Percentiles rank a stretch among this genome's conserved stretches.
phyloP scores from a whole-genome alignment of 1,140 invertebrate genomes.

The Asbolus verrucosus region DNA sequence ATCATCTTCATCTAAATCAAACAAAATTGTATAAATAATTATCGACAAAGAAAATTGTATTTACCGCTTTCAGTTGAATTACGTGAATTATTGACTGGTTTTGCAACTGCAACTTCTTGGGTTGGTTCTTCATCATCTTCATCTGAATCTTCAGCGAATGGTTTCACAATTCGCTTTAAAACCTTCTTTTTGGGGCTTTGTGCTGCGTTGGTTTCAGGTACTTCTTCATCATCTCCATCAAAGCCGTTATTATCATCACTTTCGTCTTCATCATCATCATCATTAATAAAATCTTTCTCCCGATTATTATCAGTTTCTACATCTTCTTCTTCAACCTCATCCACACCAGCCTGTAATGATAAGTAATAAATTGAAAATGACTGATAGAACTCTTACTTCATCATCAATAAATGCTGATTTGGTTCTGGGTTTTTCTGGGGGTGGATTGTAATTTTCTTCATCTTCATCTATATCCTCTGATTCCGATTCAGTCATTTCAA shows the following conservation, averaged over 20 bases:
- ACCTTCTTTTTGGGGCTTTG: constrained; percentile 50
- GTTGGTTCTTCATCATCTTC: constrained; percentile 56
- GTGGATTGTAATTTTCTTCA: constrained; percentile 54
- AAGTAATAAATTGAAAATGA: too few relatives aligned
- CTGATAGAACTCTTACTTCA: too few relatives aligned
- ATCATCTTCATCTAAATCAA: constrained; percentile 55
- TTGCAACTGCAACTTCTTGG: too few relatives aligned
- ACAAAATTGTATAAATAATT: neutral
- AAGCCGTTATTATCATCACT: constrained; percentile 60
- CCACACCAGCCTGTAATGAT: constrained; percentile 50
- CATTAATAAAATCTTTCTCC: constrained; percentile 55
- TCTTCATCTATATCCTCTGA: constrained; percentile 60
- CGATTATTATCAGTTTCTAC: constrained; percentile 61
- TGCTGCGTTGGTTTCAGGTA: constrained; percentile 41
- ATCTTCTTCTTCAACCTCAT: constrained; percentile 59
- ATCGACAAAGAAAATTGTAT: too few relatives aligned
- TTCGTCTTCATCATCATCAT: constrained; percentile 61
- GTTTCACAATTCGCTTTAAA: constrained; percentile 61
- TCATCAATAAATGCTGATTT: constrained; percentile 59
- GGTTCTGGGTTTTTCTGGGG: constrained; percentile 49
- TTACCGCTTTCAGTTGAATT: too few relatives aligned
- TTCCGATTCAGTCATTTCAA: constrained; percentile 61
- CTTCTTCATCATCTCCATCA: constrained; percentile 57
- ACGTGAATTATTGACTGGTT: too few relatives aligned
- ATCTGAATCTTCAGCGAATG: constrained; percentile 57